Percentiles rank a stretch among this genome's conserved stretches.
Evolutionary conservation across 2,797 vertebrate genomes (phyloP).

Genomic region (Neostethus bicornis): DNA sequence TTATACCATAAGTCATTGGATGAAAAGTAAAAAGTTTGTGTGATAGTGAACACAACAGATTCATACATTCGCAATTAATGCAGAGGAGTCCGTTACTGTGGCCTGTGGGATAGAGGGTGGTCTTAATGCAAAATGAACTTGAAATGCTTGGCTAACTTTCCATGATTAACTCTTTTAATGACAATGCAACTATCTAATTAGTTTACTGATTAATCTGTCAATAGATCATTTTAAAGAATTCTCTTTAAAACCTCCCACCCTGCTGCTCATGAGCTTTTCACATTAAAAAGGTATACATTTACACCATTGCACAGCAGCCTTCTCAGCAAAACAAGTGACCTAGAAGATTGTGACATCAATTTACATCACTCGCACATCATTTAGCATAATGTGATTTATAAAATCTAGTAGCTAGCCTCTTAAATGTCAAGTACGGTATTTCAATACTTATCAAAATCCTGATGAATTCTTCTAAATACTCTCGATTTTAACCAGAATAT

Average conservation of each 20-base stretch:
- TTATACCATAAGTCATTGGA: background rate
- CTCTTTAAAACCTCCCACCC: constrained; percentile 26
- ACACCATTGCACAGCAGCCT: background rate
- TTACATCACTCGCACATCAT: background rate
- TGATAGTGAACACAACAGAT: constrained; percentile 20
- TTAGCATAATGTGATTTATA: no score
- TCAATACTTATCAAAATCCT: no score
- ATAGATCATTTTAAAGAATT: constrained; percentile 36
- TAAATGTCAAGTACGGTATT: no score
- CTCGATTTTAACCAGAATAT: no score
- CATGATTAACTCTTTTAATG: constrained; percentile 44
- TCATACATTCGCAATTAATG: constrained; percentile 33
- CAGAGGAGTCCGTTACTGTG: constrained; percentile 28
- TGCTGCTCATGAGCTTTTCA: no score
- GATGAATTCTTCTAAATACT: no score
- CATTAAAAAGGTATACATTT: no score
- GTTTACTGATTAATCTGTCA: constrained; percentile 43
- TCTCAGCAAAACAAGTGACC: constrained; percentile 11
- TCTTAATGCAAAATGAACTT: constrained; percentile 12
- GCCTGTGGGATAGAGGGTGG: background rate
- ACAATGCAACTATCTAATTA: constrained; percentile 54
- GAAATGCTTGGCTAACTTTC: constrained; percentile 44
- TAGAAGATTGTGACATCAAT: constrained; percentile 7
- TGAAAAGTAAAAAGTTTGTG: constrained; percentile 25
- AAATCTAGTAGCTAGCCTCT: no score